Conservation (phyloP, 2,888 invertebrate genomes). For the Neoaliturus tenellus region DNA sequence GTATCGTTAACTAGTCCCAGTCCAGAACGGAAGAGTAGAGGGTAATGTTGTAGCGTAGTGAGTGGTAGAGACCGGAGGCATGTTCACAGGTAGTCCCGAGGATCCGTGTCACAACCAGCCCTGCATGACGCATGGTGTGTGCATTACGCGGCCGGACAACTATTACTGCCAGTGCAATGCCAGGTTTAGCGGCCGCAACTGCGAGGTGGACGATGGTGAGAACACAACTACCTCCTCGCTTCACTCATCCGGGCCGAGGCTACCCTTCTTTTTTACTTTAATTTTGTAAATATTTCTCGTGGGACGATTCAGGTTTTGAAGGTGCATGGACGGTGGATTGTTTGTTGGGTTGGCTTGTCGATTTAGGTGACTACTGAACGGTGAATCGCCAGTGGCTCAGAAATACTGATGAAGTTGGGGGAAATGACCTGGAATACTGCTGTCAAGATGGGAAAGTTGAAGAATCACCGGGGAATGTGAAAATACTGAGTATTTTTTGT, state of each 20-base stretch:
- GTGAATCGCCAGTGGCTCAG: not conserved
- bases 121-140: conserved; percentile 89
- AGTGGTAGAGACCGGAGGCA: conserved; percentile 43
- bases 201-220: conserved; percentile 83
- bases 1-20: too few relatives aligned
- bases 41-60: not conserved
- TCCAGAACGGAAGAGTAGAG: too few relatives aligned
- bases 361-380: not conserved
- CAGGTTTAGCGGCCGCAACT: conserved; percentile 91
- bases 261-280: not conserved
- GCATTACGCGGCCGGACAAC: conserved; percentile 84
- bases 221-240: conserved; percentile 55
- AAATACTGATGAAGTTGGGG: not conserved
- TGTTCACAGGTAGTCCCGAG: conserved; percentile 70
- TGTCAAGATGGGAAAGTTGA: not conserved
- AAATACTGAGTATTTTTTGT: too few relatives aligned
- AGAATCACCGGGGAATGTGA: too few relatives aligned
- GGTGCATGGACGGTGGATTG: not conserved
- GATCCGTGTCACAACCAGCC: conserved; percentile 88
- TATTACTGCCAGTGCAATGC: conserved; percentile 92
- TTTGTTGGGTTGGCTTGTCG: not conserved
- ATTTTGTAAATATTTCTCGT: conserved; percentile 10
- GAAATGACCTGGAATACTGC: not conserved
- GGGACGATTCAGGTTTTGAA: not conserved
- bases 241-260: not conserved